Evolutionary conservation across 1,140 invertebrate species (phyloP), one percentile per base, ranked within the genome.

Genomic region (Schmidtea mediterranea): DNA sequence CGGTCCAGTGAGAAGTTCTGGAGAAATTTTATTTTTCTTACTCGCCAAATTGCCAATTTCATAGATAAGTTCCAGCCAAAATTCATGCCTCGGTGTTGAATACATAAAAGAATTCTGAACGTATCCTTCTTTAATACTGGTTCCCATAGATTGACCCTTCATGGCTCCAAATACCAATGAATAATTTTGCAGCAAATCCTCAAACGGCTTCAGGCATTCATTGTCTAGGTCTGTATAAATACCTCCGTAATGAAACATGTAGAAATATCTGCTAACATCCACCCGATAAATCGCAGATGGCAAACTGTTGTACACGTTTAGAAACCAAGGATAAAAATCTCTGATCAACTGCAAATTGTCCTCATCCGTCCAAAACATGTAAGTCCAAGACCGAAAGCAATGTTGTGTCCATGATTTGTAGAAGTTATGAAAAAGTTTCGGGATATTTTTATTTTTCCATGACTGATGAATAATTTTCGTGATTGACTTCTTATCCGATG

Each of bases 171-270:
- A 41, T 23, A 41, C 40, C 10, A 41, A 23, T 19, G 40, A 6
- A 19, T 41, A 19, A 19, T 19, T 19, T 19, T 41, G 40, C 3
- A 41, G 40, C 3, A 41, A 12, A 23, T 41, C 3, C 12, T 41
- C 40, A 23, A 41, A 41, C 10, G 18, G 18, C 12, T 41, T 41
- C 3, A 41, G 18, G 12, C 40, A 41, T 23, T 19, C 40, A 19
- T 19, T 41, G 40, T 41, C 40, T 5, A 41, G 40, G 12, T 41
- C 40, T 41, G 40, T 41, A 12, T 41, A 41, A 23, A 41, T 41
- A 23, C 40, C 40, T 19, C 40, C 40, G 22, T 19, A 41, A 41
- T 41, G 40, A 23, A 19, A 41, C 3, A 41, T 3, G 12, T 41
- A 41, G 12, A 41, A 41, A 23, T 41, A 41, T 23, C 40, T 41